A percentile compares a stretch with the other conserved stretches of the same genome.
Conservation (phyloP, 2,113 vertebrate species). For the Holacanthus passer region DNA sequence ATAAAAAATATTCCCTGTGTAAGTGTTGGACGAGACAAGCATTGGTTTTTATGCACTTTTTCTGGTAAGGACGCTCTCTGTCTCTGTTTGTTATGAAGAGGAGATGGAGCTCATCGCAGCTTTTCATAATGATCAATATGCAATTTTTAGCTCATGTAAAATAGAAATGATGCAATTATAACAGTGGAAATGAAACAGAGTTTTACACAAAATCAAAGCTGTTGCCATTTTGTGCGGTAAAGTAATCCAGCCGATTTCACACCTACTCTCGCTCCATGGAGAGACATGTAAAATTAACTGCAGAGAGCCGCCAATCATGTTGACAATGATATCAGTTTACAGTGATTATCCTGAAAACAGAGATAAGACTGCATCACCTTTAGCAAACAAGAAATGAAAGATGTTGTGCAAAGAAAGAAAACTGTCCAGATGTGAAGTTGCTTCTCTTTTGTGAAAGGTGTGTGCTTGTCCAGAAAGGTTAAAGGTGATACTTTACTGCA, state of each 20-base stretch:
- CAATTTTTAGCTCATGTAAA: slow-evolving; percentile 33
- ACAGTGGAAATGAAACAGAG: slow-evolving; percentile 36
- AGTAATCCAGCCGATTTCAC: slow-evolving; percentile 28
- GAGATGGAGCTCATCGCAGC: not conserved
- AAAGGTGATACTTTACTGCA: not conserved
- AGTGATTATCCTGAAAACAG: not conserved
- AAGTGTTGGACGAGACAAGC: not conserved
- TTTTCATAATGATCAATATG: slow-evolving; percentile 32
- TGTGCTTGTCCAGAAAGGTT: slow-evolving; percentile 1
- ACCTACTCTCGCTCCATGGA: not conserved
- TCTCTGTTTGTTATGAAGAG: not conserved
- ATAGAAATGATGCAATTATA: slow-evolving; percentile 35
- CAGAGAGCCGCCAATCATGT: slow-evolving; percentile 8
- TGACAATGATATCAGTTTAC: slow-evolving; percentile 1
- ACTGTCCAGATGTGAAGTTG: not conserved
- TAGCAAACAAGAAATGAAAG: not conserved
- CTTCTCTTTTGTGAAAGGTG: not conserved
- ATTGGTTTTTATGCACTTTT: not conserved
- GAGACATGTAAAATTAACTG: slow-evolving; percentile 13
- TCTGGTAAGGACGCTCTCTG: not conserved
- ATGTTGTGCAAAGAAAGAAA: not conserved
- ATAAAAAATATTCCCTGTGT: not conserved
- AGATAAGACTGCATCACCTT: not conserved
- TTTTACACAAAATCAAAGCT: slow-evolving; percentile 56
- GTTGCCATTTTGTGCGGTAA: not conserved